These are phyloP conservation scores for Caenorhabditis sp. DNA, from an alignment of 2,888 invertebrate species.

Conservation along the genomic window DNA sequence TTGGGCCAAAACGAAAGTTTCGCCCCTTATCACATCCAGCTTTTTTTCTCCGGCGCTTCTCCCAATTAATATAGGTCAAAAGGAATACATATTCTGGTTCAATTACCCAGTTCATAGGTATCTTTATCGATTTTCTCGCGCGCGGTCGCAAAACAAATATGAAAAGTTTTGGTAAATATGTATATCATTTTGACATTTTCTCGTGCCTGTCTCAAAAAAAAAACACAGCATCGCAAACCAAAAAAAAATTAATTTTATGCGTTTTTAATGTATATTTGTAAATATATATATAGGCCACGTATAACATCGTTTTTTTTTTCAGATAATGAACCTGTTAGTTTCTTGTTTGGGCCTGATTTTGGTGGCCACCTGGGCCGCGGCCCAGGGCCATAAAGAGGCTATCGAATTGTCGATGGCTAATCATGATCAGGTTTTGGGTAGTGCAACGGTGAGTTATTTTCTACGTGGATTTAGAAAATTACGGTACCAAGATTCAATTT, in stretches of 20 bases:
- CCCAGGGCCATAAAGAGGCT: slow-evolving; percentile 29
- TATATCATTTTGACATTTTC: background rate
- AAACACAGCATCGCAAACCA: no score
- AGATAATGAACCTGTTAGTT: background rate
- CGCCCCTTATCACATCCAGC: no score
- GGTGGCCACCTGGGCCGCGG: background rate
- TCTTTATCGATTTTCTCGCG: no score
- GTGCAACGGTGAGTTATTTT: slow-evolving; percentile 54
- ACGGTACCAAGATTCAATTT: background rate
- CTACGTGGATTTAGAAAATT: background rate
- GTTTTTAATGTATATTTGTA: no score
- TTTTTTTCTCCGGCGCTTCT: no score
- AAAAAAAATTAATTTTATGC: background rate
- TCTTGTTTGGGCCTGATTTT: background rate
- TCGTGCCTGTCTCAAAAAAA: background rate
- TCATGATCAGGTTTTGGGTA: slow-evolving; percentile 62
- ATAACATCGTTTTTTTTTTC: background rate
- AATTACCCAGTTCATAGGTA: no score
- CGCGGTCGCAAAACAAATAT: no score
- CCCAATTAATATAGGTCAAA: no score
- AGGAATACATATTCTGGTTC: no score
- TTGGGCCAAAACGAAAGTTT: no score
- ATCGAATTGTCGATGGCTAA: slow-evolving; percentile 60
- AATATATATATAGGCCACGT: background rate
- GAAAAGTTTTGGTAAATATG: background rate